These are phyloP conservation scores for Betta splendens DNA, from an alignment of 2,797 vertebrate genomes.

Conservation along the genomic window DNA sequence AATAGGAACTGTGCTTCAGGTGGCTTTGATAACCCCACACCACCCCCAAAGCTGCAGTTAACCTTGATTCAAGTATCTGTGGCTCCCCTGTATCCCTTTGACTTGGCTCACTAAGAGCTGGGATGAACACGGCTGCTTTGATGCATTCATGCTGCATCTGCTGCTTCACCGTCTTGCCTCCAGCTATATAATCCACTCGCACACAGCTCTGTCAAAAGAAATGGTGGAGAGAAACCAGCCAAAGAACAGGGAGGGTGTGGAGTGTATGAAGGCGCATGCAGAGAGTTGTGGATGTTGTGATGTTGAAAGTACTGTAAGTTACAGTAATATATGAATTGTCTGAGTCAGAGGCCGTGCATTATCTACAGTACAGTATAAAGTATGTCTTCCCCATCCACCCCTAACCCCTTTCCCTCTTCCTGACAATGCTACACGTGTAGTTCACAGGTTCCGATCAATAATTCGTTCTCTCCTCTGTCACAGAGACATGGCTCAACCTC, in stretches of 20 bases:
- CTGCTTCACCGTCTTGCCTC: constrained; percentile 56
- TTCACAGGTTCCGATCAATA: constrained; percentile 76
- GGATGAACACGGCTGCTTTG: constrained; percentile 60
- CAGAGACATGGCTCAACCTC: constrained; percentile 42
- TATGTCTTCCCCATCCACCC: constrained; percentile 16
- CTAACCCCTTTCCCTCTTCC: constrained; percentile 2
- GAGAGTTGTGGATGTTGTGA: constrained; percentile 16
- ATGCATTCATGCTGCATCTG: constrained; percentile 58
- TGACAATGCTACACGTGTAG: constrained; percentile 75
- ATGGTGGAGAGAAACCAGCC: constrained; percentile 37
- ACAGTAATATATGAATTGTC: constrained; percentile 27
- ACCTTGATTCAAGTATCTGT: constrained; percentile 65
- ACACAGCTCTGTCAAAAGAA: constrained; percentile 52
- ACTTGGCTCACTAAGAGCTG: constrained; percentile 68
- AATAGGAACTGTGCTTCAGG: constrained; percentile 57
- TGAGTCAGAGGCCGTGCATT: constrained; percentile 36
- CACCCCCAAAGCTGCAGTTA: constrained; percentile 43
- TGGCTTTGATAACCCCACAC: constrained; percentile 54
- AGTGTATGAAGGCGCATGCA: constrained; percentile 20
- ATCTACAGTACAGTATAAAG: neutral
- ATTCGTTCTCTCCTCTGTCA: constrained; percentile 46
- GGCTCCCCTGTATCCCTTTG: constrained; percentile 45
- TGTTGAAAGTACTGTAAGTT: too few species aligned
- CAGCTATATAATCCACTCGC: constrained; percentile 59
- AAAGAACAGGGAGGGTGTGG: constrained; percentile 23